Conservation (phyloP, 2,797 vertebrate genomes). For the Sebastes cheni region DNA sequence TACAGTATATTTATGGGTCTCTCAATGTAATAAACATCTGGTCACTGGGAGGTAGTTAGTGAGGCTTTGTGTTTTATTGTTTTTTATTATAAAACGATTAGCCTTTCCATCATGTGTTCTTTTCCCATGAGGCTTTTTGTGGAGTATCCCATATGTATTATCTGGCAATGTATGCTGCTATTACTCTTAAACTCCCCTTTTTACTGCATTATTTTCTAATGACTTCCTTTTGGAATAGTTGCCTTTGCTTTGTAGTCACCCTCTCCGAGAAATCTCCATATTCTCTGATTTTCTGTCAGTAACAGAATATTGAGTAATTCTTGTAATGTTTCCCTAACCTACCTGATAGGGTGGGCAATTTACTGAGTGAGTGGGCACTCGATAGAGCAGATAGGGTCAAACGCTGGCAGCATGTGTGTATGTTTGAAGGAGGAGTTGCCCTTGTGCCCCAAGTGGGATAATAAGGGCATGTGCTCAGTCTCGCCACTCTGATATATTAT, state of each 20-base stretch:
- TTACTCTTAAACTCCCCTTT: neutral
- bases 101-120: neutral
- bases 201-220: neutral
- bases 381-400: neutral
- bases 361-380: neutral
- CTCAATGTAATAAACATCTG: neutral
- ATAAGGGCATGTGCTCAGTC: conserved; percentile 14
- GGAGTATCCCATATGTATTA: neutral
- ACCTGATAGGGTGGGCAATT: neutral
- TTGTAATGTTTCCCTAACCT: neutral
- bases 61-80: neutral
- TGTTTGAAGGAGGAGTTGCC: conserved; percentile 23
- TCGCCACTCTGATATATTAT: conserved; percentile 29
- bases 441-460: conserved; percentile 31
- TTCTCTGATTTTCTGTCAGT: neutral
- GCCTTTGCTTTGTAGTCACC: neutral
- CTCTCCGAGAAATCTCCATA: neutral
- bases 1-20: neutral
- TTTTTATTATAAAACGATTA: neutral
- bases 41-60: neutral
- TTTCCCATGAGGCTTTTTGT: neutral
- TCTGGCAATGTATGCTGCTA: neutral
- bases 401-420: neutral
- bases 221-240: neutral
- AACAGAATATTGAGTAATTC: neutral